phyloP scores from a whole-genome alignment of 2,888 invertebrate species.

The Caenorhabditis sp. region DNA sequence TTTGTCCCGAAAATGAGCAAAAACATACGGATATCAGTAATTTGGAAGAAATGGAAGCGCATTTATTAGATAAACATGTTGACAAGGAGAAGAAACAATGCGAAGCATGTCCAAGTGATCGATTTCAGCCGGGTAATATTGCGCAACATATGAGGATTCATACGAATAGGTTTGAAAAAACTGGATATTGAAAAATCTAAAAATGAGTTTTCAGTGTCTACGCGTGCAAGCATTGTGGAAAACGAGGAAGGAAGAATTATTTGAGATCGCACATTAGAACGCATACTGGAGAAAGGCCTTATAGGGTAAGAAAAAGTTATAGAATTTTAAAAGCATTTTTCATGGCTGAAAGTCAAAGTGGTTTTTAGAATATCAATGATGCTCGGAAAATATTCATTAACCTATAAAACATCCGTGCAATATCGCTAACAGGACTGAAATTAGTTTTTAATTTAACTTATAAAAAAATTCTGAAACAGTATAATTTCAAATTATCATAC shows the following conservation, averaged over 20 bases:
- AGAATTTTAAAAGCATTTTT: too few species aligned
- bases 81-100: conserved; percentile 54
- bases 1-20: conserved; percentile 58
- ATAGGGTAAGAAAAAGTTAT: conserved; percentile 46
- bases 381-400: too few species aligned
- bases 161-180: conserved; percentile 38
- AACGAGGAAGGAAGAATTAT: conserved; percentile 57
- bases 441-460: too few species aligned
- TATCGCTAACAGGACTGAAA: too few species aligned
- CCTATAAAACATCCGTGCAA: too few species aligned
- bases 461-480: too few species aligned
- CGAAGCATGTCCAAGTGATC: conserved; percentile 51
- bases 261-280: conserved; percentile 57
- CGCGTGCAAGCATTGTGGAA: conserved; percentile 62
- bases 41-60: conserved; percentile 48
- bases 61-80: conserved; percentile 52
- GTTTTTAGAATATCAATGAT: too few species aligned
- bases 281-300: conserved; percentile 61
- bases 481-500: too few species aligned
- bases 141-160: conserved; percentile 51
- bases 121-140: conserved; percentile 42
- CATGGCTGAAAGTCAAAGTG: too few species aligned
- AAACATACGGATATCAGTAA: conserved; percentile 38
- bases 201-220: conserved; percentile 45
- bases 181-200: too few species aligned